Conservation (phyloP, 1,140 invertebrate species). For the Leptinotarsa texana region DNA sequence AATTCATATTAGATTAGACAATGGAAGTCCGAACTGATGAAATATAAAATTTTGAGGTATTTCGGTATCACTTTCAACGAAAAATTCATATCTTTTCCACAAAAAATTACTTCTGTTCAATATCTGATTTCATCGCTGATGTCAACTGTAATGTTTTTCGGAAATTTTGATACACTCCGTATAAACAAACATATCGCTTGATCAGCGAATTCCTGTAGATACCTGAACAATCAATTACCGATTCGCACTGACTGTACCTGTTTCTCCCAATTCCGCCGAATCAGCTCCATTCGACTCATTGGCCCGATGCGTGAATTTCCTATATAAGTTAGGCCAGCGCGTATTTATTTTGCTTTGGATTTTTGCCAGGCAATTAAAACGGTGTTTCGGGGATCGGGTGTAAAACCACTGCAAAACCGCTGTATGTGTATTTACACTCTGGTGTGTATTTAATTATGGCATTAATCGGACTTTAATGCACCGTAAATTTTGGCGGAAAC, state of each 20-base stretch:
- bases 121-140: too few species aligned
- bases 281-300: neutral
- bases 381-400: neutral
- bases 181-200: too few species aligned
- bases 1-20: too few species aligned
- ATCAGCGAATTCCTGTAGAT: too few species aligned
- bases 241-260: neutral
- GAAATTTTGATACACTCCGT: too few species aligned
- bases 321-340: neutral
- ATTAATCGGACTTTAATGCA: slow-evolving; percentile 21
- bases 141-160: too few species aligned
- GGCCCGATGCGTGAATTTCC: neutral
- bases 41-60: too few species aligned
- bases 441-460: slow-evolving; percentile 16
- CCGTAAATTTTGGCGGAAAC: neutral
- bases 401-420: slow-evolving; percentile 16
- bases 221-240: neutral
- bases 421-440: slow-evolving; percentile 20
- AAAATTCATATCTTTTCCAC: too few species aligned
- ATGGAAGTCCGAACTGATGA: too few species aligned
- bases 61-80: too few species aligned
- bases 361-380: slow-evolving; percentile 16
- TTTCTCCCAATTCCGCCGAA: neutral
- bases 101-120: too few species aligned
- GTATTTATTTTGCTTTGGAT: slow-evolving; percentile 14